Evolutionary conservation across 2,888 invertebrate genomes (phyloP), one percentile per base, ranked within the genome.

Genomic region (Drosophila parthenogenetica): DNA sequence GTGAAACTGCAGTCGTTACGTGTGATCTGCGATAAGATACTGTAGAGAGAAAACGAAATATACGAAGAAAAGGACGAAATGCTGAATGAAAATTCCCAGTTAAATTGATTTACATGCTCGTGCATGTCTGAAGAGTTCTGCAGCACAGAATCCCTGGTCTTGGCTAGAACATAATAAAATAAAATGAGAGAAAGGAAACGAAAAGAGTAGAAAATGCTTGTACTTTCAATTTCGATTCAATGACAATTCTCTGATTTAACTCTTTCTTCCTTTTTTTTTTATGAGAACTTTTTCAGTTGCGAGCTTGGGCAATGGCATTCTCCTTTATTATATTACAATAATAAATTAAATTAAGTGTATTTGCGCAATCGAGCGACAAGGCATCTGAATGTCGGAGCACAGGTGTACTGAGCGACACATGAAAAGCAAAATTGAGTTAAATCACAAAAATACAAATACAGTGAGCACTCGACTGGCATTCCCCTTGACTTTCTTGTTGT

Each of bases 301-400:
- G n/a, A 29, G 14, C 13, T 45, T 57, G 48, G 49, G 37, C 53
- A 50, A 58, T 17, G 54, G 51, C 46, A 51, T 53, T 60, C 57
- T 32, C 29, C 50, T 80, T 84, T 73, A 77, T 81, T 76, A 49
- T 79, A 65, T 74, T 81, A 77, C 75, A 74, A 71, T 71, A 79
- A 79, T 74, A 77, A 81, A 85, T 81, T 85, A 81, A 63, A 79
- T 82, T 81, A 82, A 79, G 72, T 71, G 68, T 70, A 58, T 70
- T 73, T 66, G 65, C 54, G 61, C 66, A 63, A 7, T 48, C 57
- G 43, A 70, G 62, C 66, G 54, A 45, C 35, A 55, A 32, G 40
- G 16, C 16, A 62, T 16, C 50, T 55, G 65, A 68, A 51, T 67
- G 43, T 58, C 58, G 61, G 73, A 55, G 63, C 71, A 65, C 82